Evolutionary conservation across 37 sponge, comb jelly and placozoan species (phyloP).

Genomic region (Spongia lamella): DNA sequence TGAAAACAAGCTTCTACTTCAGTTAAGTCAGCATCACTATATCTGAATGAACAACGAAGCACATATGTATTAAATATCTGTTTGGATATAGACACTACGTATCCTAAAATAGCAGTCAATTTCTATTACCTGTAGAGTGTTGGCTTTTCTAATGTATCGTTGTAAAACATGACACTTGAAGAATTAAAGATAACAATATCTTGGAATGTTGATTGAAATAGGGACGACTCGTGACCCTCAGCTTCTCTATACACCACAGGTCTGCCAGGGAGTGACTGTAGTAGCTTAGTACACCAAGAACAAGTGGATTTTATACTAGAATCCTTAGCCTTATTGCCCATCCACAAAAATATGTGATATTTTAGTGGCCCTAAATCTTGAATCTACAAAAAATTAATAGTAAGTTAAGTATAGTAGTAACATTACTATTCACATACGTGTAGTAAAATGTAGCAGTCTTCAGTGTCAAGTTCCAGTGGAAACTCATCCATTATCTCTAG

Average conservation of each 20-base stretch:
- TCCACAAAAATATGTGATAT: constrained; percentile 48
- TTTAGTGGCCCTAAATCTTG: constrained; percentile 27
- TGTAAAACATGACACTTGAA: not conserved
- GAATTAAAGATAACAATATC: not conserved
- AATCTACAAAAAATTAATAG: not conserved
- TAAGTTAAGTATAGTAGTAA: no score
- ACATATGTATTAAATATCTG: no score
- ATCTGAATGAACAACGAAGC: no score
- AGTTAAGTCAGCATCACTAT: no score
- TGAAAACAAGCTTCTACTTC: no score
- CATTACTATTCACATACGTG: no score
- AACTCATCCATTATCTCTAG: no score
- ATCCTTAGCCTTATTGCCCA: constrained; percentile 26
- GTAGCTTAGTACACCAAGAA: constrained; percentile 23
- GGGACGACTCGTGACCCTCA: constrained; percentile 36
- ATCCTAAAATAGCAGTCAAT: no score
- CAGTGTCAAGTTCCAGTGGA: no score
- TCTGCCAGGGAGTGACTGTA: constrained; percentile 44
- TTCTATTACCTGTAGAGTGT: constrained; percentile 10
- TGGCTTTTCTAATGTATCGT: constrained; percentile 1
- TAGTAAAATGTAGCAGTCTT: no score
- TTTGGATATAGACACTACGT: no score
- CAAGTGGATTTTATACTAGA: constrained; percentile 6
- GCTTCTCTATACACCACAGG: constrained; percentile 46
- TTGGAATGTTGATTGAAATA: not conserved